Percentiles rank a stretch among this genome's conserved stretches.
Conservation (phyloP, 2,888 invertebrate species). For the Thera obeliscata region DNA sequence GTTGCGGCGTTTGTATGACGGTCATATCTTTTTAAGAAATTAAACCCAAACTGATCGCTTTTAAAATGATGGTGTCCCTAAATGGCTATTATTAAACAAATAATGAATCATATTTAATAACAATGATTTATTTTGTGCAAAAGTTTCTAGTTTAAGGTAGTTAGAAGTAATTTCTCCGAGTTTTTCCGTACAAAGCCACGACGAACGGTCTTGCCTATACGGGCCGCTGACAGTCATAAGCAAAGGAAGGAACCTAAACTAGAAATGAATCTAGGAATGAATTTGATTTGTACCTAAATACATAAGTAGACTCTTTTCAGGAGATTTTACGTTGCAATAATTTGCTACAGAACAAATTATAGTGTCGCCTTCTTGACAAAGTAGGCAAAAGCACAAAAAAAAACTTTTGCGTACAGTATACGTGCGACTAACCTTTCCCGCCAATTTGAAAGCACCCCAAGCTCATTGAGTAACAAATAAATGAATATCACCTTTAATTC, state of each 20-base stretch:
- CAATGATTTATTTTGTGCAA: conserved; percentile 27
- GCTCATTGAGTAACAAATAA: conserved; percentile 19
- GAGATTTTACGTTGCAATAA: not conserved
- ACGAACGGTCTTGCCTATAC: no score
- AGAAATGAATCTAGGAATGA: no score
- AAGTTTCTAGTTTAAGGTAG: no score
- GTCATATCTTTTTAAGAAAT: not conserved
- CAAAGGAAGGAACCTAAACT: no score
- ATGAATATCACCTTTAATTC: conserved; percentile 8
- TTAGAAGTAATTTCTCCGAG: no score
- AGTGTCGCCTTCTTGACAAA: conserved; percentile 18
- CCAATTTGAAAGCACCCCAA: conserved; percentile 55
- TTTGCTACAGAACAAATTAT: not conserved
- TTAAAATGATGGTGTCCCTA: conserved; percentile 29
- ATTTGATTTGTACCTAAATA: no score
- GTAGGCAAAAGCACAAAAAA: conserved; percentile 30
- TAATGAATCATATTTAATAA: conserved; percentile 38
- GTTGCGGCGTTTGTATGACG: not conserved
- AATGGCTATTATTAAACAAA: conserved; percentile 33
- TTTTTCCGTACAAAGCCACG: not conserved
- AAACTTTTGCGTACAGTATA: conserved; percentile 38
- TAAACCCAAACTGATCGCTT: conserved; percentile 14
- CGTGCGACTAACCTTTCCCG: conserved; percentile 61
- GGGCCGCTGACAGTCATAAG: no score
- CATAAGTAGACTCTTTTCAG: no score